A percentile compares a stretch with the other conserved stretches of the same genome.
These are phyloP conservation scores for Chrysodeixis includens DNA, from an alignment of 2,888 invertebrate species.

Conservation along the genomic window DNA sequence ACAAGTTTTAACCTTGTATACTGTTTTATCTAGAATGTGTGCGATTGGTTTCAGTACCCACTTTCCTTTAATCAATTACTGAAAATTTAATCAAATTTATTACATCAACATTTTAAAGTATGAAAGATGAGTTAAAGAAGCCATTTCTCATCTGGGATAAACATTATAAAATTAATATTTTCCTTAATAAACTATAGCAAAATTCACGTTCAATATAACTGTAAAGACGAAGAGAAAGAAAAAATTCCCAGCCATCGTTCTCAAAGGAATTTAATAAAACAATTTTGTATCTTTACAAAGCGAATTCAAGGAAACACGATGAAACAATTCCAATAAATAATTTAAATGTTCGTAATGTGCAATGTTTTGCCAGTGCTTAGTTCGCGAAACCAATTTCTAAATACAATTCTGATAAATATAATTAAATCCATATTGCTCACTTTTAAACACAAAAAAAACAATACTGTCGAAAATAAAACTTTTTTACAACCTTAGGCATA, in stretches of 20 bases:
- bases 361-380: slow-evolving; percentile 22
- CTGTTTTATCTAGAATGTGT: too few species aligned
- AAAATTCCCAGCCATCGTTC: not conserved
- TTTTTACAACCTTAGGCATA: too few species aligned
- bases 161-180: not conserved
- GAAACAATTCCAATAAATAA: slow-evolving; percentile 43
- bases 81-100: too few species aligned
- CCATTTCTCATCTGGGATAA: not conserved
- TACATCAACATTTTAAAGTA: not conserved
- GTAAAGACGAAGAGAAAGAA: not conserved
- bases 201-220: not conserved
- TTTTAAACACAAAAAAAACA: too few species aligned
- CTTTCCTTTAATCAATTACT: too few species aligned
- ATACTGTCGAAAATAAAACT: too few species aligned
- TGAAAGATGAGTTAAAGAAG: not conserved
- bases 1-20: too few species aligned
- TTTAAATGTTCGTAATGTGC: slow-evolving; percentile 25
- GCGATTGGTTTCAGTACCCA: too few species aligned
- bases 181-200: not conserved
- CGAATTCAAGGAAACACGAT: slow-evolving; percentile 22
- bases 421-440: too few species aligned
- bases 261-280: slow-evolving; percentile 1
- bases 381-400: slow-evolving; percentile 20
- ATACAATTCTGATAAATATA: slow-evolving; percentile 10
- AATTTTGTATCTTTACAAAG: slow-evolving; percentile 7